These are phyloP conservation scores for Amorpha juglandis DNA, from an alignment of 2,888 invertebrate species.

Conservation along the genomic window DNA sequence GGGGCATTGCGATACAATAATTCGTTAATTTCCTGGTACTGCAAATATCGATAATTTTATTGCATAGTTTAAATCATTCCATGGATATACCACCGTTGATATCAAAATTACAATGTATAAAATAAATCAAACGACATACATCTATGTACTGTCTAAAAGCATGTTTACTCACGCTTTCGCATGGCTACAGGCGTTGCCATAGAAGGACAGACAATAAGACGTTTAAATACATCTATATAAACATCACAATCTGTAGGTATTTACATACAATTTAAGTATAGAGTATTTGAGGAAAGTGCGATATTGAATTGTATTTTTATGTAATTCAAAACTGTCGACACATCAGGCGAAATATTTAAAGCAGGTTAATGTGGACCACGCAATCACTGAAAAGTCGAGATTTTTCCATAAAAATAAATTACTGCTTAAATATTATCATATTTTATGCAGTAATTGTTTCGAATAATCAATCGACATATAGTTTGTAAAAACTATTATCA, in stretches of 20 bases:
- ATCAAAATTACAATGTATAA: conserved; percentile 27
- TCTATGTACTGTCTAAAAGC: conserved; percentile 70
- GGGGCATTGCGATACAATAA: too few relatives aligned
- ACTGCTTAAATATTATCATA: too few relatives aligned
- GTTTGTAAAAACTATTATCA: background rate
- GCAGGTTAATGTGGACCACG: too few relatives aligned
- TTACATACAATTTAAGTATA: conserved; percentile 31
- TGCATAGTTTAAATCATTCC: background rate
- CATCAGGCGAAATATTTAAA: background rate
- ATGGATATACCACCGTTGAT: conserved; percentile 11
- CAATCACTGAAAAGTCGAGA: too few relatives aligned
- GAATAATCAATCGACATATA: background rate
- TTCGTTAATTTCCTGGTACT: too few relatives aligned
- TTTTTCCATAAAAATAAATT: too few relatives aligned
- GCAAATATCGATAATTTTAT: background rate
- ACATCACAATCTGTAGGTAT: conserved; percentile 44
- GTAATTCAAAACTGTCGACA: conserved; percentile 31
- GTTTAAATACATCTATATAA: conserved; percentile 70
- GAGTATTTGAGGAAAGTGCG: conserved; percentile 38
- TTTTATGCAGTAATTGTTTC: too few relatives aligned
- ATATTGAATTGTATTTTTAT: conserved; percentile 35
- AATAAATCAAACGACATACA: conserved; percentile 63
- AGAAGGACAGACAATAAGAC: conserved; percentile 77
- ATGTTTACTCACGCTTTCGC: conserved; percentile 83
- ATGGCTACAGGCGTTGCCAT: conserved; percentile 81